A percentile compares a stretch with the other conserved stretches of the same genome.
Evolutionary conservation across 2,888 invertebrate species (phyloP).

Genomic region (Agonum fuliginosum): DNA sequence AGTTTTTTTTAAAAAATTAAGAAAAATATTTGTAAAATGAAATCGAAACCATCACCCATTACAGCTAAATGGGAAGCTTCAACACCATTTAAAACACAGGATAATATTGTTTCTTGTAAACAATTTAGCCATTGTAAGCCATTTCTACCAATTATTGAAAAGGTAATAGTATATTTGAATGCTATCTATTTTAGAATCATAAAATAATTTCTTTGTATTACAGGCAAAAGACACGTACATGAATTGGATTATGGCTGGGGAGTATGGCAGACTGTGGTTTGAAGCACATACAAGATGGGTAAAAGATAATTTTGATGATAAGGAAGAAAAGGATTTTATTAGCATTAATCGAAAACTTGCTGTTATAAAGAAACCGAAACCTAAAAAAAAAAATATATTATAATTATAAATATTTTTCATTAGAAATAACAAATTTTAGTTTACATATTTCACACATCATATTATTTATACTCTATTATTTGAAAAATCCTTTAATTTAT

Average conservation of each 20-base stretch:
- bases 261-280: constrained; percentile 78
- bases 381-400: too few relatives aligned
- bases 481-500: too few relatives aligned
- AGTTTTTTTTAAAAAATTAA: background rate
- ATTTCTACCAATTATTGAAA: constrained; percentile 75
- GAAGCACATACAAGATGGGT: constrained; percentile 75
- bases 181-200: background rate
- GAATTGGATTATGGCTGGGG: constrained; percentile 74
- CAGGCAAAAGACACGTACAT: constrained; percentile 68
- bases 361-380: background rate
- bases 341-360: background rate
- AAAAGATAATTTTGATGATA: constrained; percentile 75
- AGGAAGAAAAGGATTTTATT: constrained; percentile 72
- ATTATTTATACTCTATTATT: too few relatives aligned
- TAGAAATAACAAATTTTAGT: background rate
- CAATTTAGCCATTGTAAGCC: constrained; percentile 73
- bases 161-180: constrained; percentile 68
- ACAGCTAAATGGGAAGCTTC: constrained; percentile 76
- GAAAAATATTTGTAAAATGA: background rate
- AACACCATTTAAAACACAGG: constrained; percentile 72
- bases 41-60: background rate
- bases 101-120: constrained; percentile 77
- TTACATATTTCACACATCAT: too few relatives aligned
- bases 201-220: constrained; percentile 27
- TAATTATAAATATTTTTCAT: too few relatives aligned